Evolutionary conservation across 2,797 vertebrate species (phyloP), one percentile per base, ranked within the genome.

Genomic region (Chrysolophus pictus): DNA sequence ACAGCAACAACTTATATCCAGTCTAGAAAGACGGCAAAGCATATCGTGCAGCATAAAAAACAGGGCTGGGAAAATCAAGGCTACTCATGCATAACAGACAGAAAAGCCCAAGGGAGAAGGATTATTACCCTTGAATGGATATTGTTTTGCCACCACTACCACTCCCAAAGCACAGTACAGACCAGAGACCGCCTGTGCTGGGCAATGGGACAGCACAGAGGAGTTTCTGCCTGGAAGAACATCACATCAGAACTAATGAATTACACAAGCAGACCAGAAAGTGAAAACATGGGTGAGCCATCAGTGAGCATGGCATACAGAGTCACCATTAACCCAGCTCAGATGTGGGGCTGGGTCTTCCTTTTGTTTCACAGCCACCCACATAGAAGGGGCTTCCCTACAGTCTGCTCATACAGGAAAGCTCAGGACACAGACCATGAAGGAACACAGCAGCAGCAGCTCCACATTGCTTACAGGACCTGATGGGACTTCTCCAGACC

Each of bases 41-140:
- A 42, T 3, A 0, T 62, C 75, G 44, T 44, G 9, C 2, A 75
- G 39, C 56, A 35, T 68, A 49, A 60, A 84, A 79, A 51, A 2
- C 3, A 55, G 39, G 22, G 14, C 56, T 46, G 41, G 26, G 70
- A 72, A 37, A 87, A 73, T 3, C 49, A 60, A 85, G 17, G 39
- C 21, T 46, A 55, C 8, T 24, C 3, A 15, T 0, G 1, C 2
- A 0, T 16, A 69, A 68, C 74, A 56, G 37, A 41, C 5, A 62
- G 47, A 74, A 21, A 71, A 10, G 6, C 28, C 10, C 53, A 33
- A 55, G 22, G 37, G 10, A 74, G 37, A 77, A 71, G 28, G 8
- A 35, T 51, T 41, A 41, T 2, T 58, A 26, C 28, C 15, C 39
- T 73, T 37, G 31, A 84, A 37, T 11, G 37, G 63, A 42, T 46